A percentile compares a stretch with the other conserved stretches of the same genome.
Conservation (phyloP, 2,888 invertebrate genomes). For the Cylloceria caligata region DNA sequence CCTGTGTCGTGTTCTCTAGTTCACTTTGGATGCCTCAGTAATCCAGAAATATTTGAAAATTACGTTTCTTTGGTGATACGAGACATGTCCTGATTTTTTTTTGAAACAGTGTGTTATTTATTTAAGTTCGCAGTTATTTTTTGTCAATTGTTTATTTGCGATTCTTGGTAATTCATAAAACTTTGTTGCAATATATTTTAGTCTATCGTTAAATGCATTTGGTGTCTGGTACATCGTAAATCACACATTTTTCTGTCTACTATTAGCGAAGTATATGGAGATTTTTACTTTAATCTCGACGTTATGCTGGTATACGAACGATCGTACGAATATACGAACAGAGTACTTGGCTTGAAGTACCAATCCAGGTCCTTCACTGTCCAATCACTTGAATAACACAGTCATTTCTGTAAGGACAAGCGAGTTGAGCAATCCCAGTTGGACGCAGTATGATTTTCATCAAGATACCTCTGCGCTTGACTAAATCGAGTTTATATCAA, state of each 20-base stretch:
- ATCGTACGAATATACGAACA: background rate
- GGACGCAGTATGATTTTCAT: conserved; percentile 52
- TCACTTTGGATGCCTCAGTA: background rate
- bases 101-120: background rate
- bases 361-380: conserved; percentile 11
- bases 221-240: too few relatives aligned
- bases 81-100: background rate
- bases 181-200: background rate
- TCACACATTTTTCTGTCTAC: too few relatives aligned
- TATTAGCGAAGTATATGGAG: background rate
- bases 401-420: conserved; percentile 23
- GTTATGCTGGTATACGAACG: background rate
- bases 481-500: conserved; percentile 33
- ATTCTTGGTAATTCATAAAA: background rate
- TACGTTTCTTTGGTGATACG: background rate
- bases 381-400: conserved; percentile 51
- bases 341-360: background rate
- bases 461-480: conserved; percentile 30
- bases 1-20: background rate
- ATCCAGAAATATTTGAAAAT: background rate
- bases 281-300: background rate
- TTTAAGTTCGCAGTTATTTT: background rate
- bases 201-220: too few relatives aligned
- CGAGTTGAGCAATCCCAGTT: conserved; percentile 35
- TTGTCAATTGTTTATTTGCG: background rate